These are phyloP conservation scores for Anarsia innoxiella DNA, from an alignment of 2,888 invertebrate genomes.

Conservation along the genomic window DNA sequence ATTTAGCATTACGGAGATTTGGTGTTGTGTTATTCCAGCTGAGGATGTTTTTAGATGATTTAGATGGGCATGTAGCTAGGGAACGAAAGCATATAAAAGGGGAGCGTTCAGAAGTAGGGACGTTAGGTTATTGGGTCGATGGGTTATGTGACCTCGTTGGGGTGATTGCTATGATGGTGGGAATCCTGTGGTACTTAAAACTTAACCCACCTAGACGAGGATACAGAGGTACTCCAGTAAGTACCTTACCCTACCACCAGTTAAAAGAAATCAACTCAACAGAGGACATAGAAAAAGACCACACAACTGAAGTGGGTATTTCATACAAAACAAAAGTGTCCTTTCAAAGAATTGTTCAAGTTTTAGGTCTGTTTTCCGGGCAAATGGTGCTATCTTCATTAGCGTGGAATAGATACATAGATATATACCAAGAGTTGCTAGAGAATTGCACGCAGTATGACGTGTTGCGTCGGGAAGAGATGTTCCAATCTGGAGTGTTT, in stretches of 20 bases:
- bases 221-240: slow-evolving; percentile 78
- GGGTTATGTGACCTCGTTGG: slow-evolving; percentile 88
- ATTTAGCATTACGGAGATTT: slow-evolving; percentile 80
- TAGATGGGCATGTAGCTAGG: slow-evolving; percentile 91
- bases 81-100: slow-evolving; percentile 83
- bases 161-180: slow-evolving; percentile 81
- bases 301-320: slow-evolving; percentile 65
- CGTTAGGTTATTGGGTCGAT: slow-evolving; percentile 87
- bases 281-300: slow-evolving; percentile 63
- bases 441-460: slow-evolving; percentile 76
- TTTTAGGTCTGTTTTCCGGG: slow-evolving; percentile 79
- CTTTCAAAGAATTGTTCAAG: slow-evolving; percentile 78
- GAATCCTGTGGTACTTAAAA: slow-evolving; percentile 80
- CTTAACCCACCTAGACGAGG: slow-evolving; percentile 84
- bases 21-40: slow-evolving; percentile 87
- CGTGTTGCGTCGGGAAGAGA: slow-evolving; percentile 66
- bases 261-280: slow-evolving; percentile 56
- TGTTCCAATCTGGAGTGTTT: slow-evolving; percentile 83
- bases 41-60: slow-evolving; percentile 87
- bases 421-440: slow-evolving; percentile 84
- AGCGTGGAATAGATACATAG: slow-evolving; percentile 90
- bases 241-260: slow-evolving; percentile 69
- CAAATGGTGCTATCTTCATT: slow-evolving; percentile 84
- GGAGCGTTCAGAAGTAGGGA: slow-evolving; percentile 87
- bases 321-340: slow-evolving; percentile 81